Conservation (phyloP, 1,140 invertebrate species). For the Homalodisca vitripennis region DNA sequence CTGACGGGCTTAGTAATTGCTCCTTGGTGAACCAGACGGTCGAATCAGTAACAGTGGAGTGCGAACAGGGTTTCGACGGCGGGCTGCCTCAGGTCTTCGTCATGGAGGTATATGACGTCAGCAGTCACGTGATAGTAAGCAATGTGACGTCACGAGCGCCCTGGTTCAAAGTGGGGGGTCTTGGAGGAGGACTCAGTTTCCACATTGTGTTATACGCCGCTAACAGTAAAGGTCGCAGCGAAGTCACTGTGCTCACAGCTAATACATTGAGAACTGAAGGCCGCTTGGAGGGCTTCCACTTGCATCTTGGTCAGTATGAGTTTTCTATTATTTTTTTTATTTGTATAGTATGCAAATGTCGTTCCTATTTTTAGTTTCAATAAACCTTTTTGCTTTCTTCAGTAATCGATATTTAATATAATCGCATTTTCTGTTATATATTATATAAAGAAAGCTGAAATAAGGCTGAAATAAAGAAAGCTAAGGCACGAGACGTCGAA, state of each 20-base stretch:
- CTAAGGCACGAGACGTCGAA: no score
- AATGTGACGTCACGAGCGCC: conserved; percentile 61
- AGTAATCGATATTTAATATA: no score
- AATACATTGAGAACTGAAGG: conserved; percentile 3
- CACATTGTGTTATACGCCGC: conserved; percentile 60
- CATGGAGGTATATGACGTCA: conserved; percentile 65
- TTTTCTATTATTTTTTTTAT: no score
- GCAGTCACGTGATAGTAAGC: conserved; percentile 54
- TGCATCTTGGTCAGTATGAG: background rate
- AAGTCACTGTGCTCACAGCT: conserved; percentile 55
- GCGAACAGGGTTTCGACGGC: conserved; percentile 63
- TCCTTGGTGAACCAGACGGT: conserved; percentile 78
- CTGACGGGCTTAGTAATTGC: conserved; percentile 61
- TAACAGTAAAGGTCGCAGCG: conserved; percentile 68
- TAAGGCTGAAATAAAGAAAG: no score
- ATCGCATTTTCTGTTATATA: no score
- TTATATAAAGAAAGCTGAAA: no score
- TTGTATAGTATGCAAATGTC: no score
- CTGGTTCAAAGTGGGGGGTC: conserved; percentile 60
- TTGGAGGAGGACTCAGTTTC: conserved; percentile 56
- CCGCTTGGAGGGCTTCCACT: conserved; percentile 10
- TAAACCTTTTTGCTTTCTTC: no score
- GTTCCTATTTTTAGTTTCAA: no score
- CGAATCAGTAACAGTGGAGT: conserved; percentile 65
- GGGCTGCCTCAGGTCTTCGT: conserved; percentile 73